These are phyloP conservation scores for Rhineura floridana DNA, from an alignment of 2,113 vertebrate species.

Conservation along the genomic window DNA sequence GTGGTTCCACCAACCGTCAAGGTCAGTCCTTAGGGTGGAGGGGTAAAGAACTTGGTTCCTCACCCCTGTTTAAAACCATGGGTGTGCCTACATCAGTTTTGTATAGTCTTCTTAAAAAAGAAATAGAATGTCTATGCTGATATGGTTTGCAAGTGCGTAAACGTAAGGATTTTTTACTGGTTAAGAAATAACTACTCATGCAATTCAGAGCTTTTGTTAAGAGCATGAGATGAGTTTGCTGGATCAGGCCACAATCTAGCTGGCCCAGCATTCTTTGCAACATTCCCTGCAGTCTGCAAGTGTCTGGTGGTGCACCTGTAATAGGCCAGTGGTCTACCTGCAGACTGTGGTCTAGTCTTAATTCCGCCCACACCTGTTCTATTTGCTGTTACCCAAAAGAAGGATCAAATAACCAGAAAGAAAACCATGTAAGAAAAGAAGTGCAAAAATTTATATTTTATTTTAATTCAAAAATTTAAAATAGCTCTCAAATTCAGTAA, in stretches of 20 bases:
- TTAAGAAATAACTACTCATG: too few species aligned
- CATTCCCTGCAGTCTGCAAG: not conserved
- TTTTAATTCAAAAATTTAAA: conserved; percentile 99
- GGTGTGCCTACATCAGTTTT: too few species aligned
- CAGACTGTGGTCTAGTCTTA: not conserved
- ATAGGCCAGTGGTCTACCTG: not conserved
- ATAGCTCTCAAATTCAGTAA: conserved; percentile 99
- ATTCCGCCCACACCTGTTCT: not conserved
- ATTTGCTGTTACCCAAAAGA: not conserved
- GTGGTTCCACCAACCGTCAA: too few species aligned
- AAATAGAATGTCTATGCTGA: too few species aligned
- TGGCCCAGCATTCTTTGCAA: not conserved
- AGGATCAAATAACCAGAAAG: conserved; percentile 24
- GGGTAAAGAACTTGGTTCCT: too few species aligned
- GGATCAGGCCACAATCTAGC: not conserved
- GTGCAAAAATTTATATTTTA: conserved; percentile 92
- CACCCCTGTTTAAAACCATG: too few species aligned
- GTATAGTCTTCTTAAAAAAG: too few species aligned
- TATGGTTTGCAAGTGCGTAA: too few species aligned
- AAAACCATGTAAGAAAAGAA: conserved; percentile 72
- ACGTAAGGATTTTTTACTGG: too few species aligned
- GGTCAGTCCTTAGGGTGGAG: too few species aligned
- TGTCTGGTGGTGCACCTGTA: not conserved
- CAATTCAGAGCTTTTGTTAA: not conserved
- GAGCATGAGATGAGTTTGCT: not conserved